Conservation (phyloP, 2,888 invertebrate species). For the Anticlea derivata region DNA sequence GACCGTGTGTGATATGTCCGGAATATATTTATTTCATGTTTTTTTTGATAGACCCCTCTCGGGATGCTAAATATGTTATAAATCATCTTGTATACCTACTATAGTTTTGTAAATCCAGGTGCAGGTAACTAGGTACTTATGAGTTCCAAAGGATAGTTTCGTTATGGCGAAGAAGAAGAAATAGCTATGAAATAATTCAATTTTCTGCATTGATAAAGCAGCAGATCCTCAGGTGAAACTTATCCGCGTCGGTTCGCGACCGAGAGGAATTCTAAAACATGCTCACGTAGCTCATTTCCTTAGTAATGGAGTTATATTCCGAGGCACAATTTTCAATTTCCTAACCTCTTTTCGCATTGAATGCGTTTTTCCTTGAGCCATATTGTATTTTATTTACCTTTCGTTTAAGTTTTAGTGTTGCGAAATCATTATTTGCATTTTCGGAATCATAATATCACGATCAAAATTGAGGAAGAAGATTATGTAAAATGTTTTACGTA, state of each 20-base stretch:
- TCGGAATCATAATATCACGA: too few species aligned
- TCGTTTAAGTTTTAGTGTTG: conserved; percentile 36
- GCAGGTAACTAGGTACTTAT: too few species aligned
- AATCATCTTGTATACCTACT: too few species aligned
- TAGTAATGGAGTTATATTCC: conserved; percentile 80
- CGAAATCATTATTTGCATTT: too few species aligned
- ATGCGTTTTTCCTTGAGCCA: conserved; percentile 51
- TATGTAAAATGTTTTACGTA: too few species aligned
- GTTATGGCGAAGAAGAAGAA: not conserved
- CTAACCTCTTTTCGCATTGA: conserved; percentile 69
- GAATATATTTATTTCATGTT: too few species aligned
- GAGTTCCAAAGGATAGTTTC: not conserved
- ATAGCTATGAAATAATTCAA: conserved; percentile 14
- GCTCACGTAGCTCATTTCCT: conserved; percentile 81
- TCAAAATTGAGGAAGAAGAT: too few species aligned
- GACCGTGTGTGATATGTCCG: too few species aligned
- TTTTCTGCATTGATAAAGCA: conserved; percentile 28
- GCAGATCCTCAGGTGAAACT: conserved; percentile 37
- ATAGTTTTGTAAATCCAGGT: too few species aligned
- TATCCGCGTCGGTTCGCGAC: conserved; percentile 38
- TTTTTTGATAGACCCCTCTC: too few species aligned
- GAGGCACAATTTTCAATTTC: conserved; percentile 81
- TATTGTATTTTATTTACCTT: conserved; percentile 50
- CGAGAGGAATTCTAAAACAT: conserved; percentile 66
- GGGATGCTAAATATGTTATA: too few species aligned